These are phyloP conservation scores for Gnatocerus cornutus DNA, from an alignment of 2,888 invertebrate genomes.

Conservation along the genomic window DNA sequence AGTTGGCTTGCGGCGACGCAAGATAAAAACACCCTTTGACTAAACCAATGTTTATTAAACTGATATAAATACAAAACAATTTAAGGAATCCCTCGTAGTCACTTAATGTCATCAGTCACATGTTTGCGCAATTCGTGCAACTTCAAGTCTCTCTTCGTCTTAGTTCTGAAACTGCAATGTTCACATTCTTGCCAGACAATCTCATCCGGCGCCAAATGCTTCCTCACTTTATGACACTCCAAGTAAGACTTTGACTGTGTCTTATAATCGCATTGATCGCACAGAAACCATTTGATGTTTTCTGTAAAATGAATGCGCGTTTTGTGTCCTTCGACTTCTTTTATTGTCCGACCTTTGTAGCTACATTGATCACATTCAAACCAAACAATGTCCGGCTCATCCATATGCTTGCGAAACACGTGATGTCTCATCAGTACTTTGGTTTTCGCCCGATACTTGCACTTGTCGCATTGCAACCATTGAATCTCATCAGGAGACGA, in stretches of 20 bases:
- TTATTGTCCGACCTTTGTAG: background rate
- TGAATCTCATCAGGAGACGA: background rate
- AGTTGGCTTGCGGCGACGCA: too few species aligned
- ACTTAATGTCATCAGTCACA: too few species aligned
- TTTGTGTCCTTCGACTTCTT: background rate
- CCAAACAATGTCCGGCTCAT: background rate
- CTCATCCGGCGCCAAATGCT: background rate
- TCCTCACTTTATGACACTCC: background rate
- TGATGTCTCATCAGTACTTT: background rate
- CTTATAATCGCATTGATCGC: background rate
- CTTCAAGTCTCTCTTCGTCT: background rate
- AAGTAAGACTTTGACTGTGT: background rate
- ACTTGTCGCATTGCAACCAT: background rate
- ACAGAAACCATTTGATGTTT: background rate
- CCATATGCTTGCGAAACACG: background rate
- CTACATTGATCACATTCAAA: background rate
- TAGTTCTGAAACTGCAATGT: background rate
- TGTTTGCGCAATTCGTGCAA: background rate
- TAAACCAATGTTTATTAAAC: too few species aligned
- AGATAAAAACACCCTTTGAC: too few species aligned
- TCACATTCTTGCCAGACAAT: background rate
- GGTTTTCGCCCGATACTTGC: background rate
- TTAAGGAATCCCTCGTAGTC: too few species aligned
- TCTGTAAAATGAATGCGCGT: too few species aligned
- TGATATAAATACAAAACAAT: too few species aligned